Percentiles rank a stretch among this genome's conserved stretches.
phyloP scores from a whole-genome alignment of 1,140 invertebrate species.

The Calephelis virginiensis region DNA sequence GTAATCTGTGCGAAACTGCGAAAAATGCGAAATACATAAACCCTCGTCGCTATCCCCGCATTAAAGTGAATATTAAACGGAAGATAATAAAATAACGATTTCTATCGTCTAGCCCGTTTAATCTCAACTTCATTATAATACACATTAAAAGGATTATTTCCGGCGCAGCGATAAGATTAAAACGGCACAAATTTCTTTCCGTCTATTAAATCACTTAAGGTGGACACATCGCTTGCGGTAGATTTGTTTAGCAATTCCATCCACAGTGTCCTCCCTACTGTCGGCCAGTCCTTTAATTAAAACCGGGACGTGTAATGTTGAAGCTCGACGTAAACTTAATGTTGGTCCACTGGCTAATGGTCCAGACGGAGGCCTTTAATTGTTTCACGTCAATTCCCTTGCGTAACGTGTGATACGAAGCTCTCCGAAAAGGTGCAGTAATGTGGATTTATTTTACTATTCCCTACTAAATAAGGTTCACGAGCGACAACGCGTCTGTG shows the following conservation, averaged over 20 bases:
- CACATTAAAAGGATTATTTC: slow-evolving; percentile 41
- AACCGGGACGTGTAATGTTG: slow-evolving; percentile 67
- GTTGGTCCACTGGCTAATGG: slow-evolving; percentile 68
- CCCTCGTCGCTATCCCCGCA: neutral
- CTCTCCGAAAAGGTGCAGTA: neutral
- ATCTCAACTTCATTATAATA: slow-evolving; percentile 17
- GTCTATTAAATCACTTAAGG: slow-evolving; percentile 78
- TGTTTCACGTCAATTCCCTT: slow-evolving; percentile 63
- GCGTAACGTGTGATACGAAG: slow-evolving; percentile 20
- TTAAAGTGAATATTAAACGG: slow-evolving; percentile 9
- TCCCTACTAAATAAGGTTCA: neutral
- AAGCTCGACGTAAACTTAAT: slow-evolving; percentile 66
- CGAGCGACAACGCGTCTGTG: too few species aligned
- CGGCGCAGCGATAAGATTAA: slow-evolving; percentile 54
- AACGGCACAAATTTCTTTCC: slow-evolving; percentile 72
- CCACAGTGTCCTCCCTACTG: slow-evolving; percentile 40
- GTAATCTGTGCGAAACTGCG: too few species aligned
- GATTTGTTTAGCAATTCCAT: slow-evolving; percentile 78
- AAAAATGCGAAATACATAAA: slow-evolving; percentile 7
- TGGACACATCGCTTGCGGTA: slow-evolving; percentile 74
- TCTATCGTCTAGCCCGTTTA: slow-evolving; percentile 4
- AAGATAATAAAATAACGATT: neutral
- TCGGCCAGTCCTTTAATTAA: slow-evolving; percentile 77
- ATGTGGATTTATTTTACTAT: neutral
- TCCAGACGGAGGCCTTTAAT: slow-evolving; percentile 57